Evolutionary conservation across 2,113 vertebrate genomes (phyloP), one percentile per base, ranked within the genome.

Genomic region (Scolopax mira): DNA sequence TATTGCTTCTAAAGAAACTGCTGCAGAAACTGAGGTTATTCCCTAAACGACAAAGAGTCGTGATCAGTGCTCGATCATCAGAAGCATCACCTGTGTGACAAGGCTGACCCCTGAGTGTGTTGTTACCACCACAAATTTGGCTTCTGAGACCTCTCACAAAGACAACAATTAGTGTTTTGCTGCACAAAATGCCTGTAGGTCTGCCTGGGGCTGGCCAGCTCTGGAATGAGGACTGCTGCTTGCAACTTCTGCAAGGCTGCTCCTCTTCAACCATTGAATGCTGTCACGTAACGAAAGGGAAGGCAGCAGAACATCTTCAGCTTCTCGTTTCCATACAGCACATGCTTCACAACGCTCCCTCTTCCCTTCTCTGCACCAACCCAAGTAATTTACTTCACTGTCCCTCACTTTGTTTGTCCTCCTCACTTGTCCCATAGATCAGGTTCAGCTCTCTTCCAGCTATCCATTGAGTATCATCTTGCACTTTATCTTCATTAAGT

Each of bases 21-120:
- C 71, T 70, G 54, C 41, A 82, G 66, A 83, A 85, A 79, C 6
- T 6, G 33, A 77, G 18, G 8, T 79, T 77, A 37, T 83, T 83
- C 22, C 31, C 67, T 54, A 66, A 69, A 69, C n/a, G 51, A 64
- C 37, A 73, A 23, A 24, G 54, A 69, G 28, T 41, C 78, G 18
- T 0, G 0, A 48, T 39, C 25, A 27, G 1, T 12, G 49, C 31
- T 92, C 55, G 3, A 22, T 62, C 70, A 55, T 55, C 37, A 74
- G 66, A 44, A 28, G 19, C 15, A 14, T 6, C 4, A 2, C 33
- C 30, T 48, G n/a, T 39, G 35, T 61, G 57, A 46, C 37, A 62
- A 52, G 37, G 51, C 49, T 83, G 88, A 75, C 31, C 57, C 30
- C 33, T 0, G 0, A 46, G 25, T 24, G 13, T n/a, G 7, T 5